Percentiles rank a stretch among this genome's conserved stretches.
Evolutionary conservation across 2,888 invertebrate species (phyloP).

Genomic region (Spicauda simplicius): DNA sequence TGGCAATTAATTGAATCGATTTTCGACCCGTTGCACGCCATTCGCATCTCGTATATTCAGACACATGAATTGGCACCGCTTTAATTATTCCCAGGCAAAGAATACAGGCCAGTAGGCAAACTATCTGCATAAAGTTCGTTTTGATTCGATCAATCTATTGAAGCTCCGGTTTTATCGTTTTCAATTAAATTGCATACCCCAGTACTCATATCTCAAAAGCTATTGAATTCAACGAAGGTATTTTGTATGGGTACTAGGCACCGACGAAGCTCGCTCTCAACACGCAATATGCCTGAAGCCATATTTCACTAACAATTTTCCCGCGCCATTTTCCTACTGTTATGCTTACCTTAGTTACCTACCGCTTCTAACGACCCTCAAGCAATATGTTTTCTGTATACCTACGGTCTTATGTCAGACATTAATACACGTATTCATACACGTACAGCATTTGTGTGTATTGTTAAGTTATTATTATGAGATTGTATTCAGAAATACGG

Average conservation of each 20-base stretch:
- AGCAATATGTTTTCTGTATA: slow-evolving; percentile 10
- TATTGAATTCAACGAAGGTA: slow-evolving; percentile 16
- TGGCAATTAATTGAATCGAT: slow-evolving; percentile 33
- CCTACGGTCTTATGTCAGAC: background rate
- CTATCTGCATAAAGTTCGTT: slow-evolving; percentile 3
- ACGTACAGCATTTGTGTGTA: background rate
- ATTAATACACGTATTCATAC: background rate
- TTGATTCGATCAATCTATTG: slow-evolving; percentile 25
- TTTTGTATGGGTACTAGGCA: slow-evolving; percentile 31
- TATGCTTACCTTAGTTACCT: slow-evolving; percentile 6
- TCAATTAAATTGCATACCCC: slow-evolving; percentile 12
- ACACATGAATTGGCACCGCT: slow-evolving; percentile 23
- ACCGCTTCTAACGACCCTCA: slow-evolving; percentile 14
- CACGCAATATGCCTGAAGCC: slow-evolving; percentile 34
- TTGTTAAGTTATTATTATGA: background rate
- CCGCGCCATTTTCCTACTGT: slow-evolving; percentile 20
- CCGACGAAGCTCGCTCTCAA: slow-evolving; percentile 27
- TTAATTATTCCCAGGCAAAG: slow-evolving; percentile 27
- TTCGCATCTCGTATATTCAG: slow-evolving; percentile 14
- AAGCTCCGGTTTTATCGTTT: slow-evolving; percentile 18
- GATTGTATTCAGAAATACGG: too few relatives aligned
- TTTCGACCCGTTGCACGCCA: slow-evolving; percentile 17
- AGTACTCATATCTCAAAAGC: slow-evolving; percentile 23
- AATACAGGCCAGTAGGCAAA: slow-evolving; percentile 33
- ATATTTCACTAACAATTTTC: slow-evolving; percentile 33